Conservation (phyloP, 2,113 vertebrate species). For the Cheilinus undulatus region DNA sequence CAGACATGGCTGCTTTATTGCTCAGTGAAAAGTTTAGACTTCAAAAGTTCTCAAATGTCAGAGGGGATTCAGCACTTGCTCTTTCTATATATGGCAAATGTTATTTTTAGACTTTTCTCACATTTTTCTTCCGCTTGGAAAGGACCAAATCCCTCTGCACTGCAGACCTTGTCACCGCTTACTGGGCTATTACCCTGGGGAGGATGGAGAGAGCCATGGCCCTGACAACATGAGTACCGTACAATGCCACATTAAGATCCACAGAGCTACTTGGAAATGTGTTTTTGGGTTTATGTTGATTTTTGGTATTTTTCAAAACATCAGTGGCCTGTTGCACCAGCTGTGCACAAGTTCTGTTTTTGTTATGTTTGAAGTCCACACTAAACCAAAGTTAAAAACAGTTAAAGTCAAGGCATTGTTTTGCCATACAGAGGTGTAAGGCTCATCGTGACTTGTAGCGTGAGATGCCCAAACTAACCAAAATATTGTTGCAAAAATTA, state of each 20-base stretch:
- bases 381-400: too few species aligned
- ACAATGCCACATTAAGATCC: background rate
- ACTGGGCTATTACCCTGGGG: background rate
- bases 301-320: too few species aligned
- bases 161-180: background rate
- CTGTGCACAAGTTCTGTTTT: too few species aligned
- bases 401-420: too few species aligned
- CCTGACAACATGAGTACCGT: background rate
- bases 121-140: background rate
- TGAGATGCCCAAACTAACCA: too few species aligned
- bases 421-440: too few species aligned
- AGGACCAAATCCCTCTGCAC: background rate
- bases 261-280: background rate
- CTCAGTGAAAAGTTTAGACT: slow-evolving; percentile 4
- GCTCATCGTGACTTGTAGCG: too few species aligned
- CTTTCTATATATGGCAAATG: slow-evolving; percentile 3
- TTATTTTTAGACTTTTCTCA: slow-evolving; percentile 2
- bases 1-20: slow-evolving; percentile 1
- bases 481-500: too few species aligned
- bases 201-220: background rate
- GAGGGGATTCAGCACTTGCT: background rate
- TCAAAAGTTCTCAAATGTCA: background rate
- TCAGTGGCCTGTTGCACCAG: too few species aligned
- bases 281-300: background rate
- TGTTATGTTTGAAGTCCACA: too few species aligned